phyloP scores from a whole-genome alignment of 2,888 invertebrate genomes.

The Thymelicus acteon region DNA sequence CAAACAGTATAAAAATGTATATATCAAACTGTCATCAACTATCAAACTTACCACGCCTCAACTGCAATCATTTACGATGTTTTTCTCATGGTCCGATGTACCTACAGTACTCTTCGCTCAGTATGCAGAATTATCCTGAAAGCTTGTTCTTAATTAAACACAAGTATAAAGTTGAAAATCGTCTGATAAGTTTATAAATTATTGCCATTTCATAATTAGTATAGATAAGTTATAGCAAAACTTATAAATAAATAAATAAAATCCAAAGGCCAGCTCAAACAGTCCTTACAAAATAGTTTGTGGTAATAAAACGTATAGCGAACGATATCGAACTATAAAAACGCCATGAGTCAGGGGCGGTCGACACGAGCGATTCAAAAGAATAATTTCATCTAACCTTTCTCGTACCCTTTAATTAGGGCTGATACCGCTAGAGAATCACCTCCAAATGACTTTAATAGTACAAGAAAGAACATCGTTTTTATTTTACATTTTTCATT shows the following conservation, averaged over 20 bases:
- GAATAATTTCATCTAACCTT: conserved; percentile 18
- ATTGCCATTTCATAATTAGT: too few species aligned
- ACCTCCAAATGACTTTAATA: neutral
- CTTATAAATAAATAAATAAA: neutral
- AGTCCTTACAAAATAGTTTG: neutral
- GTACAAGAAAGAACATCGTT: neutral
- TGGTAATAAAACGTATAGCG: neutral
- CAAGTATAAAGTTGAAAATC: too few species aligned
- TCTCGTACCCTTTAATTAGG: conserved; percentile 13
- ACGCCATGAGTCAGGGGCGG: conserved; percentile 8
- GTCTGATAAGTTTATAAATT: too few species aligned
- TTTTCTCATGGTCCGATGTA: too few species aligned
- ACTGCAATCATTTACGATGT: too few species aligned
- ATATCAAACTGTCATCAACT: too few species aligned
- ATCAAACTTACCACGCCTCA: too few species aligned
- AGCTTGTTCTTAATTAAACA: too few species aligned
- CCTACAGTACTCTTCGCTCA: too few species aligned
- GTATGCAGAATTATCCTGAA: too few species aligned
- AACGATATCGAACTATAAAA: conserved; percentile 5
- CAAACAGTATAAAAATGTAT: too few species aligned
- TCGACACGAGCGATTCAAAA: conserved; percentile 8
- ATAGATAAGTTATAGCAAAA: neutral
- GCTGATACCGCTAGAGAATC: conserved; percentile 9
- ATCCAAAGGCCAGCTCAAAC: neutral
- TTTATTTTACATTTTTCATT: neutral